Percentiles rank a stretch among this genome's conserved stretches.
phyloP scores from a whole-genome alignment of 2,113 vertebrate species.

The Heterochromis multidens region DNA sequence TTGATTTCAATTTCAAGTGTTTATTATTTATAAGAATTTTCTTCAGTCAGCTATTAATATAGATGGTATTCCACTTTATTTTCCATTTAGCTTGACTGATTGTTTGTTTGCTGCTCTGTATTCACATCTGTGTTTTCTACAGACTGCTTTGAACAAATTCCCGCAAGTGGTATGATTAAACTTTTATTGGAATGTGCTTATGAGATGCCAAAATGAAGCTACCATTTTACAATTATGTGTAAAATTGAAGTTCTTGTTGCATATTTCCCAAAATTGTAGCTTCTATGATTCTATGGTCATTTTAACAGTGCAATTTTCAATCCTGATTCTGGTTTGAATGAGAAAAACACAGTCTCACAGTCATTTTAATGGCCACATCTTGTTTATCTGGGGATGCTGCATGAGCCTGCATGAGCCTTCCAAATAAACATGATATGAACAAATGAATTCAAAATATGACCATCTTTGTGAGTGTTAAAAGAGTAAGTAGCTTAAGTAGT shows the following conservation, averaged over 20 bases:
- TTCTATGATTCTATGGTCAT: not conserved
- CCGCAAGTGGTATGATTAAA: not conserved
- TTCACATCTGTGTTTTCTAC: not conserved
- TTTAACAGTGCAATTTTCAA: not conserved
- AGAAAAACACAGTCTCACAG: not conserved
- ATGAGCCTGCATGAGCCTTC: not conserved
- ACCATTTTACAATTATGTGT: not conserved
- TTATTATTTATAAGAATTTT: not conserved
- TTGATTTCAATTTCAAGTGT: not conserved
- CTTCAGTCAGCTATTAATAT: not conserved
- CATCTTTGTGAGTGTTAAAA: not conserved
- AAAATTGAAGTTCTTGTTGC: not conserved
- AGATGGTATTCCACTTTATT: not conserved
- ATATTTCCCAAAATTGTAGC: not conserved
- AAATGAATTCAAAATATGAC: not conserved
- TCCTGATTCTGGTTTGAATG: not conserved
- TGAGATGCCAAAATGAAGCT: too few species aligned
- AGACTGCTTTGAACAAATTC: not conserved
- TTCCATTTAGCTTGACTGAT: accelerated
- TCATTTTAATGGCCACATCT: not conserved
- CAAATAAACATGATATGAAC: not conserved
- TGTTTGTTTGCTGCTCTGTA: not conserved
- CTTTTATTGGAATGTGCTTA: not conserved
- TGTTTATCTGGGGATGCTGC: not conserved
- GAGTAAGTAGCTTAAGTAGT: too few species aligned